Percentiles rank a stretch among this genome's conserved stretches.
Conservation (phyloP, 1,140 invertebrate genomes). For the Dendrolimus kikuchii region DNA sequence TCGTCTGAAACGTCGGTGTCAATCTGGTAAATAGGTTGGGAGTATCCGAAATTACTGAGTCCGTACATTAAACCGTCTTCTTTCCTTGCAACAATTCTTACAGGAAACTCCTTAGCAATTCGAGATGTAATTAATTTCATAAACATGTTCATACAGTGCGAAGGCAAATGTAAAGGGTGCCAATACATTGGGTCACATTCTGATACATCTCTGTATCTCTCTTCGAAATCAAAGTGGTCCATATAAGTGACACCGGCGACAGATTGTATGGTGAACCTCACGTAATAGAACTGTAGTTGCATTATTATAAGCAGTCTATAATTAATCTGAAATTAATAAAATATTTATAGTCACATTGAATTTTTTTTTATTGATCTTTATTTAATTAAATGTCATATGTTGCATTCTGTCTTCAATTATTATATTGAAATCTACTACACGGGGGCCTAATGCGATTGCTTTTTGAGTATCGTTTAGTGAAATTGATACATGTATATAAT, state of each 20-base stretch:
- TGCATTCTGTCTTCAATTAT: too few relatives aligned
- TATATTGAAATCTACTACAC: too few relatives aligned
- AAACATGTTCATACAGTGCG: slow-evolving; percentile 40
- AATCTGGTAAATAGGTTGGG: slow-evolving; percentile 6
- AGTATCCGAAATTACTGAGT: neutral
- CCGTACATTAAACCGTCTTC: slow-evolving; percentile 1
- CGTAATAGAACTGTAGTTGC: slow-evolving; percentile 4
- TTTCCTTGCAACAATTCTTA: slow-evolving; percentile 24
- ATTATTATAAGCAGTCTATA: neutral
- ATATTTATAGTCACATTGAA: too few relatives aligned
- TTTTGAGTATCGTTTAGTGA: too few relatives aligned
- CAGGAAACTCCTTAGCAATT: slow-evolving; percentile 17
- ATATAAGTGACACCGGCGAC: slow-evolving; percentile 52
- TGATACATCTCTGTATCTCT: slow-evolving; percentile 39
- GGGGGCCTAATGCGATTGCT: too few relatives aligned
- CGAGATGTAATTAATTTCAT: slow-evolving; percentile 31
- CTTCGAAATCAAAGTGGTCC: slow-evolving; percentile 51
- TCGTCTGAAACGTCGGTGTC: neutral
- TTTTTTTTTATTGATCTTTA: too few relatives aligned
- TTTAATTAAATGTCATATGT: too few relatives aligned
- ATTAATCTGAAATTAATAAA: neutral
- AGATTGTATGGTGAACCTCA: slow-evolving; percentile 23
- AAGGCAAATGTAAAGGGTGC: slow-evolving; percentile 52
- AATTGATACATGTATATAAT: too few relatives aligned
- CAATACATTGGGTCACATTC: slow-evolving; percentile 55